These are phyloP conservation scores for Trogon melanurus DNA, from an alignment of 2,113 vertebrate genomes.

Conservation along the genomic window DNA sequence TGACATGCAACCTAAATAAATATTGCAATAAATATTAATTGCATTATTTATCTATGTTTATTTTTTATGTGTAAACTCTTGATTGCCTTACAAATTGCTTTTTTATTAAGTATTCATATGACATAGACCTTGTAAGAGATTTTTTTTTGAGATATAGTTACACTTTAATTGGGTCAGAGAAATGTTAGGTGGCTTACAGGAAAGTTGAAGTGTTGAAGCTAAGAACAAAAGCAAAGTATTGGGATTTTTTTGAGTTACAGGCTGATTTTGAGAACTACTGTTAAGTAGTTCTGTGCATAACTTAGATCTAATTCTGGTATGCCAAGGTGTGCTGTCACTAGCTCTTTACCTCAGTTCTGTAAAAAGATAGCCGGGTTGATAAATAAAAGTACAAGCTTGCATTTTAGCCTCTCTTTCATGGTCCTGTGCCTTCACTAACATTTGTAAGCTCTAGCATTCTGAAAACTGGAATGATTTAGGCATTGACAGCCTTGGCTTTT, in stretches of 20 bases:
- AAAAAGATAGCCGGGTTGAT: not conserved
- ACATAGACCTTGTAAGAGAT: not conserved
- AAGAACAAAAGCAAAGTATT: not conserved
- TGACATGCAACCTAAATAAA: not conserved
- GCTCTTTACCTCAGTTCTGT: not conserved
- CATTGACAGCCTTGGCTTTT: not conserved
- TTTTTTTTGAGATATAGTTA: not conserved
- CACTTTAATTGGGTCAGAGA: not conserved
- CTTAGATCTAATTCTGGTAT: not conserved
- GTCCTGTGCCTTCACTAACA: not conserved
- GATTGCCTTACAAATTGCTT: not conserved
- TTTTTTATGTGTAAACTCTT: not conserved
- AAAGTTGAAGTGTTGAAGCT: not conserved
- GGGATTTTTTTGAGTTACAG: not conserved
- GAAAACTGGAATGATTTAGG: not conserved
- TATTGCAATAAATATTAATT: not conserved
- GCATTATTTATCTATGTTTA: not conserved
- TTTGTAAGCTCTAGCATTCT: not conserved
- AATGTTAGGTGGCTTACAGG: not conserved
- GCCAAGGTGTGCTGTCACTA: not conserved
- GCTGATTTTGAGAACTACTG: not conserved
- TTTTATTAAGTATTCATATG: not conserved
- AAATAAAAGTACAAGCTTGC: not conserved
- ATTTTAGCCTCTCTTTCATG: not conserved
- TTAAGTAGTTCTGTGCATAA: not conserved